Evolutionary conservation across 2,888 invertebrate genomes (phyloP).

Genomic region (Phaonia tiefii): DNA sequence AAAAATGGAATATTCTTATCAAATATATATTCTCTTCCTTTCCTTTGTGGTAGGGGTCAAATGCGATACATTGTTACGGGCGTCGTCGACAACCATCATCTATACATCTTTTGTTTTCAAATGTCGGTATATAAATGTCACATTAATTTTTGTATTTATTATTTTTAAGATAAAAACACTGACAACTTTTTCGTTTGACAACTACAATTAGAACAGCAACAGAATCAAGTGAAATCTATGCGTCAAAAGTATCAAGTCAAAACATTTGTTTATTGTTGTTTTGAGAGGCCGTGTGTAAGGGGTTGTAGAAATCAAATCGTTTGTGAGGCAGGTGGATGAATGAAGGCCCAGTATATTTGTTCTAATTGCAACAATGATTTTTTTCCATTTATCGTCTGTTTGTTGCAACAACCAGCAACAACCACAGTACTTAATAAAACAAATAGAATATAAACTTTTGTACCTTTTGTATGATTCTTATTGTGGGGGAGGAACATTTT

Average conservation of each 20-base stretch:
- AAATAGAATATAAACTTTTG: constrained; percentile 19
- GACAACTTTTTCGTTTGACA: background rate
- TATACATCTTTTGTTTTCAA: too few relatives aligned
- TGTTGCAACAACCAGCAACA: constrained; percentile 16
- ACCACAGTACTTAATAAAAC: background rate
- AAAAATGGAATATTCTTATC: too few relatives aligned
- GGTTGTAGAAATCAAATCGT: background rate
- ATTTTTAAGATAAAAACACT: background rate
- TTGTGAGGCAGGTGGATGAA: background rate
- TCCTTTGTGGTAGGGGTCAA: too few relatives aligned
- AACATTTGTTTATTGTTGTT: constrained; percentile 16
- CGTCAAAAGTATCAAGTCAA: constrained; percentile 4
- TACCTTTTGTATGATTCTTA: constrained; percentile 34
- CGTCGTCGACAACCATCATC: too few relatives aligned
- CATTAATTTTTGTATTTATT: background rate
- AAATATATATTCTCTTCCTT: too few relatives aligned
- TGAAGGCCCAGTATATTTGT: background rate
- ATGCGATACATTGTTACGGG: too few relatives aligned
- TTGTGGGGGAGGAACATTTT: background rate
- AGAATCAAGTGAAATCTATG: background rate
- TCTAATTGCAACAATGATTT: constrained; percentile 24
- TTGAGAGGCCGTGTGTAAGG: background rate
- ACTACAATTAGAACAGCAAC: background rate
- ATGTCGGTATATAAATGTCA: too few relatives aligned
- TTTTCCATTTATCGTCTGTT: constrained; percentile 29